Conservation (phyloP, 2,797 vertebrate genomes). For the Fistularia tabacaria region DNA sequence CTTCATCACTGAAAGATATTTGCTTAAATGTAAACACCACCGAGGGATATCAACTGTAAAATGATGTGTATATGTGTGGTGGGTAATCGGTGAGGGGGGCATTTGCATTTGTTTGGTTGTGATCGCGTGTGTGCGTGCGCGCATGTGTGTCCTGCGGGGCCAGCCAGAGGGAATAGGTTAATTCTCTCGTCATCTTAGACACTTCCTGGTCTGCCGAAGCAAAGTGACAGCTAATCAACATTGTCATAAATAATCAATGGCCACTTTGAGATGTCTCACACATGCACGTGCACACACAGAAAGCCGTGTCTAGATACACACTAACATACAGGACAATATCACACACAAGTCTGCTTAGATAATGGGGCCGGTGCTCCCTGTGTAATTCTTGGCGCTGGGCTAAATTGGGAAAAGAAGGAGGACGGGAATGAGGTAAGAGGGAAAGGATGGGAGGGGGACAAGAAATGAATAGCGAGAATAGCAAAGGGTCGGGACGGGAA, state of each 20-base stretch:
- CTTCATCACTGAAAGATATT: conserved; percentile 63
- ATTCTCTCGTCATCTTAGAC: conserved; percentile 83
- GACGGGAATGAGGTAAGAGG: conserved; percentile 55
- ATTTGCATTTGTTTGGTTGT: conserved; percentile 58
- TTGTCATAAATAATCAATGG: conserved; percentile 88
- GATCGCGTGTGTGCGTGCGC: conserved; percentile 24
- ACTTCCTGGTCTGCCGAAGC: conserved; percentile 78
- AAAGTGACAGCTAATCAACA: conserved; percentile 87
- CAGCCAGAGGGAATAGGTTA: conserved; percentile 76
- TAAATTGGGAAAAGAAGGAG: conserved; percentile 75
- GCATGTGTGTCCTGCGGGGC: conserved; percentile 59
- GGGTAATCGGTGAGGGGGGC: conserved; percentile 47
- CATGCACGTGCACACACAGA: conserved; percentile 48
- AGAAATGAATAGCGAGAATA: conserved; percentile 42
- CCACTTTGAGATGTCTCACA: conserved; percentile 66
- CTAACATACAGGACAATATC: conserved; percentile 35
- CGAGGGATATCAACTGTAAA: conserved; percentile 62
- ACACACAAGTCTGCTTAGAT: conserved; percentile 56
- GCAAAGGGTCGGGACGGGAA: conserved; percentile 57
- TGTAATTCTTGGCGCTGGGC: conserved; percentile 68
- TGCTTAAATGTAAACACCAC: conserved; percentile 65
- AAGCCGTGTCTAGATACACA: conserved; percentile 32
- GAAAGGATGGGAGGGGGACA: conserved; percentile 28
- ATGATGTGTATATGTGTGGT: conserved; percentile 43
- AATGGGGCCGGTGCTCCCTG: conserved; percentile 73